Evolutionary conservation across 2,888 invertebrate species (phyloP).

Genomic region (Polylopha cassiicola): DNA sequence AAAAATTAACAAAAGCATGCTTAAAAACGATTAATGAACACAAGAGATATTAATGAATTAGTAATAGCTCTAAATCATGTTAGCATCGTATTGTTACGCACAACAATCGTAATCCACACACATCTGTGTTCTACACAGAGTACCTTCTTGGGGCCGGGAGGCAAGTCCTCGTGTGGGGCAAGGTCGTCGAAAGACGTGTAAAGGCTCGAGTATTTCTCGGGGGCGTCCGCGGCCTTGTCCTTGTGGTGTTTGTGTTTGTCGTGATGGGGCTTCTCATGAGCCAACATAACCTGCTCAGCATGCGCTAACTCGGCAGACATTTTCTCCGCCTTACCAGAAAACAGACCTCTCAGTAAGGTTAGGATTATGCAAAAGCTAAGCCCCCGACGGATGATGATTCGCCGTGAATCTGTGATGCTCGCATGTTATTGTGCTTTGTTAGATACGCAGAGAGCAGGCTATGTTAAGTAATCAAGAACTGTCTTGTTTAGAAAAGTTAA

Average conservation of each 20-base stretch:
- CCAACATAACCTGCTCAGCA: conserved; percentile 74
- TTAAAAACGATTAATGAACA: conserved; percentile 22
- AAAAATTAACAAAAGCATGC: conserved; percentile 27
- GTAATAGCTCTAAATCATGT: conserved; percentile 22
- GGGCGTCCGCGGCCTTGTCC: conserved; percentile 37
- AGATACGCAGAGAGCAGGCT: too few relatives aligned
- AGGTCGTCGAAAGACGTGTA: conserved; percentile 66
- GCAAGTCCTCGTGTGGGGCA: conserved; percentile 61
- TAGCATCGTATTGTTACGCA: conserved; percentile 19
- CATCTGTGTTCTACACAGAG: conserved; percentile 34
- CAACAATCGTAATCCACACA: conserved; percentile 3
- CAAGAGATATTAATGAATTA: conserved; percentile 21
- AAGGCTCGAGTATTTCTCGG: conserved; percentile 65
- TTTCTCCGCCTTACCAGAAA: conserved; percentile 74
- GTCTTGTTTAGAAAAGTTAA: too few relatives aligned
- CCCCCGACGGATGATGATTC: conserved; percentile 30
- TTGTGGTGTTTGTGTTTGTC: conserved; percentile 54
- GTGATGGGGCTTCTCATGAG: conserved; percentile 65
- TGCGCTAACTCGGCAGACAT: conserved; percentile 73
- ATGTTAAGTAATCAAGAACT: too few relatives aligned
- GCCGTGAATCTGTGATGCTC: conserved; percentile 52
- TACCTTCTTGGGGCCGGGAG: conserved; percentile 65
- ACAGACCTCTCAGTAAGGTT: conserved; percentile 70
- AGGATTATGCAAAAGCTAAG: conserved; percentile 38
- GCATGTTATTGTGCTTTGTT: conserved; percentile 28